Evolutionary conservation across 2,888 invertebrate species (phyloP), one percentile per base, ranked within the genome.

Genomic region (Athetis lepigone): DNA sequence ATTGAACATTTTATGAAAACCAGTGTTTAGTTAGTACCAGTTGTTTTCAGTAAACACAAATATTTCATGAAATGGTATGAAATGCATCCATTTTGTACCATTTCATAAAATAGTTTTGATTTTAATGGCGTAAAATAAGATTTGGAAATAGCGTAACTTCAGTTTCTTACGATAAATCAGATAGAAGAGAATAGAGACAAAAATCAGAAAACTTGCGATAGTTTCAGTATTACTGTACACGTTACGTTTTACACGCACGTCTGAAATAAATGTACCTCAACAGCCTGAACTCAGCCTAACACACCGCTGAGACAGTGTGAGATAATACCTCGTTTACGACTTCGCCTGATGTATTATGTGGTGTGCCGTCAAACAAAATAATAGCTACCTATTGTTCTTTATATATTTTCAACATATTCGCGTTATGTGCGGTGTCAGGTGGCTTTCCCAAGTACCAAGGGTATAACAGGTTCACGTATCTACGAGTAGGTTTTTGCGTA

Each of bases 301-400:
- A 33, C 23, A 23, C 2, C 7, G 9, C 13, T n/a, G 16, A n/a
- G 18, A 64, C 42, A 52, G 8, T 46, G 8, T 57, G 19, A 8
- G 50, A 37, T 65, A 65, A 57, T 29, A 70, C 42, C 23, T 27
- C 21, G 16, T 66, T 66, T 70, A 70, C 37, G 55, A 56, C 23
- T 47, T 36, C 7, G 11, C 4, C 27, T 47, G 47, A 62, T 52
- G n/a, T 68, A 42, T 50, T 59, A 37, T 18, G 49, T 18, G 6
- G 39, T 39, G 6, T 54, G 54, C 43, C 45, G 45, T 57, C 11
- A 57, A 7, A 45, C 7, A 55, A 60, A 66, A 55, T 61, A 55
- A 23, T 40, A 25, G 9, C 13, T 33, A 33, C 21, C 18, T 19
- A 16, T 36, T 37, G 8, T 49, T 49, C 9, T 25, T 42, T 29